These are phyloP conservation scores for Phrynocephalus guinanensis DNA, from an alignment of 2,797 vertebrate species.

Conservation along the genomic window DNA sequence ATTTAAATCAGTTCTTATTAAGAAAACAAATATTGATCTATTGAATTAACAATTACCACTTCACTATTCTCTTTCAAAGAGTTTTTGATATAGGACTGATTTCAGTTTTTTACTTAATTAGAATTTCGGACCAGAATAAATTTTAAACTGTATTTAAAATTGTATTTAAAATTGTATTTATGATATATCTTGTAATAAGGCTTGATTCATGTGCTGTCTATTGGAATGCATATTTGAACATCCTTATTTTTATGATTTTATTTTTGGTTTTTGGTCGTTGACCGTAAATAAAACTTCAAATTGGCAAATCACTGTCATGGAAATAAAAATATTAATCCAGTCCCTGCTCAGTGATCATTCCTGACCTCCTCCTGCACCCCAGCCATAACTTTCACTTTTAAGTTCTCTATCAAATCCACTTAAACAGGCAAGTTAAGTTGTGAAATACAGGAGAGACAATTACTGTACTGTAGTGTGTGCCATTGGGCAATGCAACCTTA, in stretches of 20 bases:
- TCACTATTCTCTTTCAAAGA: background rate
- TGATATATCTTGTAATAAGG: no score
- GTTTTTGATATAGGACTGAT: background rate
- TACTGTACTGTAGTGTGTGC: background rate
- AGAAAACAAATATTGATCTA: constrained; percentile 9
- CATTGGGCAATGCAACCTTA: background rate
- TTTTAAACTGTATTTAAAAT: no score
- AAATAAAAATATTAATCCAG: background rate
- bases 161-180: no score
- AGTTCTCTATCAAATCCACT: background rate
- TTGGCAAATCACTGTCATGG: background rate
- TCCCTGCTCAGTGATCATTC: background rate
- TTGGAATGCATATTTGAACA: no score
- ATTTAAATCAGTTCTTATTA: constrained; percentile 19
- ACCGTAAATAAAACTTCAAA: background rate
- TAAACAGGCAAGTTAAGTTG: background rate
- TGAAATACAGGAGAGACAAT: background rate
- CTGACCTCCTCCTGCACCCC: background rate
- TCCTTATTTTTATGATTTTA: no score
- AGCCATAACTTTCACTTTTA: no score
- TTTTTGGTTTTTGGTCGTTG: no score
- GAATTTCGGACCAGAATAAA: background rate
- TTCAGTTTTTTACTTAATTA: background rate
- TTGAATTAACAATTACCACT: background rate
- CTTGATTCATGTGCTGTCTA: no score